Evolutionary conservation across 2,113 vertebrate genomes (phyloP), one percentile per base, ranked within the genome.

Genomic region (Anas platyrhynchos): DNA sequence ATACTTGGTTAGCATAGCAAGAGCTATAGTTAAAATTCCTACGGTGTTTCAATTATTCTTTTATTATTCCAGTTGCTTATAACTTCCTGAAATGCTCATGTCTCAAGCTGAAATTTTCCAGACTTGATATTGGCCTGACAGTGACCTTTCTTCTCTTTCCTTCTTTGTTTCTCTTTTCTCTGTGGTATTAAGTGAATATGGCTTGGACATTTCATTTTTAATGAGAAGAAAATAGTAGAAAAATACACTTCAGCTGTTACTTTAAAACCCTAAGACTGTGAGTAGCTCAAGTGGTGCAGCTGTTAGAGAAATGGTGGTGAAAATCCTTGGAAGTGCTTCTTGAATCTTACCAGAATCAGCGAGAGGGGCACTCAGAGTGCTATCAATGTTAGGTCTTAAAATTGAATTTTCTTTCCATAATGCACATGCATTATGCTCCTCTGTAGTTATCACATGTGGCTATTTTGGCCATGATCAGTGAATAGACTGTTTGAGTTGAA

Each of bases 91-190:
- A 94, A 67, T 43, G 13, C 34, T 95, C 4, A 3, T 32, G 44
- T 88, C 81, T 94, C 63, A 32, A 91, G 63, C 21, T 86, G 91
- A 95, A 93, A 83, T 58, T 93, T 93, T 94, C 94, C 91, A 94
- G 80, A 81, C 91, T 85, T 92, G 50, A 78, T 94, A 78, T 96
- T 91, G 88, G 84, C 94, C 91, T 96, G 65, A 75, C 32, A 88
- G 65, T 96, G 90, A 72, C 83, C 74, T 54, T 62, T 91, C 32
- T 91, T 80, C 46, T 23, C 67, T 62, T 91, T 92, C 91, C 67
- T 72, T 72, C 36, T 80, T 89, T 86, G 55, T 83, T 86, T 86
- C 48, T 91, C 50, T 81, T 89, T 95, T 93, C 55, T 81, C 83
- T 90, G 50, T 55, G 67, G 66, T 86, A 52, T 85, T 93, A 80